Conservation (phyloP, 2,797 vertebrate genomes). For the Distichodus sexfasciatus region DNA sequence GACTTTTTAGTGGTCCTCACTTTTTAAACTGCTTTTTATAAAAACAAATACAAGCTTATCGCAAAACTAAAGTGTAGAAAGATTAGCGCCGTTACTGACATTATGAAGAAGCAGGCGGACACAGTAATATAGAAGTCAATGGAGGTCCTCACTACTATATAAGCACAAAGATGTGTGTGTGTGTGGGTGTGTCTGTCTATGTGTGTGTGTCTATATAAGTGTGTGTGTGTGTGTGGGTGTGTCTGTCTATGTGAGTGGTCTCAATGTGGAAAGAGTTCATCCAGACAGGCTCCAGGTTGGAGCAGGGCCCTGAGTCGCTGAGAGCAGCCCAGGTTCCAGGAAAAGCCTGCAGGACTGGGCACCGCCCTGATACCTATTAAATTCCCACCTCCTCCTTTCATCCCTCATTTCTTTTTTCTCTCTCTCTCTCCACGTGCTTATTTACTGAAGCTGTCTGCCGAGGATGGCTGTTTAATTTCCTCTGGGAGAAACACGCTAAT, state of each 20-base stretch:
- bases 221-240: neutral
- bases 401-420: neutral
- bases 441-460: slow-evolving; percentile 55
- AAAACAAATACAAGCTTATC: no score
- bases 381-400: slow-evolving; percentile 22
- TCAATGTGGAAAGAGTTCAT: slow-evolving; percentile 16
- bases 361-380: slow-evolving; percentile 26
- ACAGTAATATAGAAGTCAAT: no score
- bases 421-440: slow-evolving; percentile 44
- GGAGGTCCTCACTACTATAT: no score
- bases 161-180: no score
- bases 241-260: neutral
- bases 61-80: no score
- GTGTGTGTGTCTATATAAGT: neutral
- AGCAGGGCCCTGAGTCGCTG: slow-evolving; percentile 21
- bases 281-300: slow-evolving; percentile 36
- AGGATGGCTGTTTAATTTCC: slow-evolving; percentile 63
- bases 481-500: slow-evolving; percentile 49
- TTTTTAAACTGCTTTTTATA: no score
- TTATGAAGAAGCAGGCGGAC: no score
- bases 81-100: no score
- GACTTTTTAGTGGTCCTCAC: no score
- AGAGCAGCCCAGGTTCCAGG: slow-evolving; percentile 1
- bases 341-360: slow-evolving; percentile 43
- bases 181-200: neutral